phyloP scores from a whole-genome alignment of 2,113 vertebrate species.

The Salvelinus alpinus region DNA sequence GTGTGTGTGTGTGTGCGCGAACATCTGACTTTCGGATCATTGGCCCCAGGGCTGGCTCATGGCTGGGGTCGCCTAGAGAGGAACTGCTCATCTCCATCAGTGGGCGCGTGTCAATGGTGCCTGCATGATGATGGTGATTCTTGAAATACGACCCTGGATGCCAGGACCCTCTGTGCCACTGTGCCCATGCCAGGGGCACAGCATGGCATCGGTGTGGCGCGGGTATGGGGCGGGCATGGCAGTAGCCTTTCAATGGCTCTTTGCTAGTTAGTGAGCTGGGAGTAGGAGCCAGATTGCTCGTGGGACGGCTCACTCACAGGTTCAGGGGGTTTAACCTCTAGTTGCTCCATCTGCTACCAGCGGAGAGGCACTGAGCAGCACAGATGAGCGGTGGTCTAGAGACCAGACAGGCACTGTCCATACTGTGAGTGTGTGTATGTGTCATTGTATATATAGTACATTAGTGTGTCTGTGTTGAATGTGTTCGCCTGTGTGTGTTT shows the following conservation, averaged over 20 bases:
- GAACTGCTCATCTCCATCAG: constrained; percentile 25
- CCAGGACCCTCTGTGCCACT: constrained; percentile 20
- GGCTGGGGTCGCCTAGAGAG: constrained; percentile 12
- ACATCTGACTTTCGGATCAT: constrained; percentile 7
- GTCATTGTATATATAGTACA: not conserved
- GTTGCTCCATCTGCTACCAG: constrained; percentile 50
- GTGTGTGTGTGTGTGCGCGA: not conserved
- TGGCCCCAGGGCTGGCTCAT: constrained; percentile 19
- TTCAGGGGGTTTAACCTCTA: constrained; percentile 57
- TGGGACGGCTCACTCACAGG: constrained; percentile 31
- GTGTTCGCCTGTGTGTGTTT: not conserved
- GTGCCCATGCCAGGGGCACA: constrained; percentile 13
- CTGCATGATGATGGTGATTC: constrained; percentile 28
- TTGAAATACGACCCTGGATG: constrained; percentile 47
- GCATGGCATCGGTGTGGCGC: constrained; percentile 26
- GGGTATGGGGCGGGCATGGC: constrained; percentile 50
- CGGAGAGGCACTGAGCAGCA: constrained; percentile 27
- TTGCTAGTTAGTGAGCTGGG: constrained; percentile 9
- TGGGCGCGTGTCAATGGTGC: constrained; percentile 23
- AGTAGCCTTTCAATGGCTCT: constrained; percentile 21
- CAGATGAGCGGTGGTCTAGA: constrained; percentile 32
- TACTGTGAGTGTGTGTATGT: not conserved
- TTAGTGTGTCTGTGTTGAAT: not conserved
- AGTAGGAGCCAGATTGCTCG: not conserved
- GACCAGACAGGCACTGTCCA: constrained; percentile 22